Conservation (phyloP, 37 sponge, comb jelly and placozoan species). For the Geodia barretti region DNA sequence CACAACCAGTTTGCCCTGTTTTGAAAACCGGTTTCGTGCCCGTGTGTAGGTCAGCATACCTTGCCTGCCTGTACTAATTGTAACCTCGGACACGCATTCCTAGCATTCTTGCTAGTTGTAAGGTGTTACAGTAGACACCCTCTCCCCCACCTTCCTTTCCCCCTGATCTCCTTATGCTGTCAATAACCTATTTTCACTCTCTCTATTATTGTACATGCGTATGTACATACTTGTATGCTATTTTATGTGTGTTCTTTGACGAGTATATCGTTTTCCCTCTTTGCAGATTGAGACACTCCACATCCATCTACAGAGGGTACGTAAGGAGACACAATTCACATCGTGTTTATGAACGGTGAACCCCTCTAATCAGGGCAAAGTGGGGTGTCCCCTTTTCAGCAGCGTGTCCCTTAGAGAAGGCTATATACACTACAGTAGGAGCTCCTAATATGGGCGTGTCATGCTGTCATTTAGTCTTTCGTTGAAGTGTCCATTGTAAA, state of each 20-base stretch:
- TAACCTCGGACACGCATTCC: not conserved
- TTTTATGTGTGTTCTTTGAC: not conserved
- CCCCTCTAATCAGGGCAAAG: too few species aligned
- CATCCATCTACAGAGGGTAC: not conserved
- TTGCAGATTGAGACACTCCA: not conserved
- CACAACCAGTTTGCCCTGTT: not conserved
- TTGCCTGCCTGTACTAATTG: not conserved
- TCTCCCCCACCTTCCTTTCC: too few species aligned
- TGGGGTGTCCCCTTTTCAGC: too few species aligned
- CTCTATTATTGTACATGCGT: not conserved
- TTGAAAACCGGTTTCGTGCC: too few species aligned
- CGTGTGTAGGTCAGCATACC: not conserved
- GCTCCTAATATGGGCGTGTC: too few species aligned
- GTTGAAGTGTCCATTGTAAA: too few species aligned
- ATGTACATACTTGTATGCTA: too few species aligned
- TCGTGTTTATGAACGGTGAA: too few species aligned
- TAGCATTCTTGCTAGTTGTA: not conserved
- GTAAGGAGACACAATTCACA: too few species aligned
- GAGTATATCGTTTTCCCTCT: not conserved
- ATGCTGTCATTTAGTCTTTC: too few species aligned
- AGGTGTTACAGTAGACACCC: not conserved
- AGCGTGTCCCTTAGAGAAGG: too few species aligned
- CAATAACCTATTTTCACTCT: not conserved
- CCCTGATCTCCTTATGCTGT: not conserved
- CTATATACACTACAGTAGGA: too few species aligned